Conservation (phyloP, 2,113 vertebrate species). For the Sylvilagus bachmani region DNA sequence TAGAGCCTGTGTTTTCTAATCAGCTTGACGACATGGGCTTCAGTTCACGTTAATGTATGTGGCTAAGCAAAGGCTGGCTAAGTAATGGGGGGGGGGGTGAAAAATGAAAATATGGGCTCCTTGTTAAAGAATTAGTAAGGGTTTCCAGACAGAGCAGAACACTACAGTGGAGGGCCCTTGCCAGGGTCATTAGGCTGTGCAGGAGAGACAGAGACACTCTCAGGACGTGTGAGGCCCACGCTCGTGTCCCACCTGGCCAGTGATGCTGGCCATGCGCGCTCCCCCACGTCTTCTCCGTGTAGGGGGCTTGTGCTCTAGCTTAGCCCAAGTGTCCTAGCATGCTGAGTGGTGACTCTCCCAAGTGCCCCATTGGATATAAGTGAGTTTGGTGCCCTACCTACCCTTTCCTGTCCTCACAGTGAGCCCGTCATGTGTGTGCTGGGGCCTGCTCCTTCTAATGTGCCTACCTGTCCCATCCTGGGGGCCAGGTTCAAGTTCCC, state of each 20-base stretch:
- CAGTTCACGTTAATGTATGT: background rate
- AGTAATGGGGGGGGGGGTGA: too few species aligned
- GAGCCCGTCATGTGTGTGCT: fast-evolving
- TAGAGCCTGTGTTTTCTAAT: background rate
- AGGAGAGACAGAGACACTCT: fast-evolving
- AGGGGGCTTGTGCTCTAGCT: fast-evolving
- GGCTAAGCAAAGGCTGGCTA: background rate
- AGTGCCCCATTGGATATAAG: background rate
- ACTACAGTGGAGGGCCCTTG: background rate
- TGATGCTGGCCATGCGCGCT: background rate
- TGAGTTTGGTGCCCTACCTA: background rate
- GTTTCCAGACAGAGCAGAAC: background rate
- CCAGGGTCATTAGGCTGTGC: background rate
- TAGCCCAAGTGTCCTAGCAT: background rate
- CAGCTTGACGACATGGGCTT: background rate
- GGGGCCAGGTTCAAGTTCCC: background rate
- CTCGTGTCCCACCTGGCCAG: fast-evolving
- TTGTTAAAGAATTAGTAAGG: background rate
- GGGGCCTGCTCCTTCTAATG: background rate
- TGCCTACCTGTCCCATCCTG: background rate
- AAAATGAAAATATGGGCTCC: background rate
- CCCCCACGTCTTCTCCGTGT: fast-evolving
- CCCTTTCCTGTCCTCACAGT: too few species aligned
- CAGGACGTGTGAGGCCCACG: background rate
- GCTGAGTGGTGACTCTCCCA: background rate